These are phyloP conservation scores for Notodonta ziczac DNA, from an alignment of 2,888 invertebrate genomes.

Conservation along the genomic window DNA sequence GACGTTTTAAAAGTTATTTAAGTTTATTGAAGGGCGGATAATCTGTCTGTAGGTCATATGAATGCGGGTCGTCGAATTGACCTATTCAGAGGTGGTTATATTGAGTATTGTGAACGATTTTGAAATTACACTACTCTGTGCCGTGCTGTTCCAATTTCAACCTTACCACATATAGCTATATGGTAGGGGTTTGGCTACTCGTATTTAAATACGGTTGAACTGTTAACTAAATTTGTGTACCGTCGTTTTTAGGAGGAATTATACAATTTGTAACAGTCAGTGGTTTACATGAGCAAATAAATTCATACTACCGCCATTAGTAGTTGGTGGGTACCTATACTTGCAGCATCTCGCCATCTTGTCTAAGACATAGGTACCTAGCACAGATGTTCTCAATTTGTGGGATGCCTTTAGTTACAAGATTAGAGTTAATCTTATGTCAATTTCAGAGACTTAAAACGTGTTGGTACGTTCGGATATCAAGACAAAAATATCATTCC, in stretches of 20 bases:
- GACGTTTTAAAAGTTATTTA: conserved; percentile 11
- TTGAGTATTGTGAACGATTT: conserved; percentile 28
- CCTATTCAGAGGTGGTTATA: conserved; percentile 24
- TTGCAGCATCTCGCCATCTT: conserved; percentile 65
- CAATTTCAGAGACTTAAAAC: too few relatives aligned
- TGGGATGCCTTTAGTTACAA: too few relatives aligned
- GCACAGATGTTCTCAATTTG: not conserved
- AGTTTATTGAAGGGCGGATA: conserved; percentile 36
- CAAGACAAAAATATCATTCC: too few relatives aligned
- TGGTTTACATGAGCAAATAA: not conserved
- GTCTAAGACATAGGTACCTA: conserved; percentile 42
- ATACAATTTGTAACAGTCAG: too few relatives aligned
- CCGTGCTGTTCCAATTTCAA: not conserved
- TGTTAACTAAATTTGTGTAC: not conserved
- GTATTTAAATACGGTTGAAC: not conserved
- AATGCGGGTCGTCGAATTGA: conserved; percentile 39
- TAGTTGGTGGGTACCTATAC: conserved; percentile 8
- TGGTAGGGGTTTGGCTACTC: not conserved
- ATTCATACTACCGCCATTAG: conserved; percentile 17
- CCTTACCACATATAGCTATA: not conserved
- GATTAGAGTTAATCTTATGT: too few relatives aligned
- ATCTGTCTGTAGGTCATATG: conserved; percentile 37
- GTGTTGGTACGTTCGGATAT: too few relatives aligned
- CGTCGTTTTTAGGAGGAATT: not conserved
- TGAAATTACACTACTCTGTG: conserved; percentile 15